phyloP scores from a whole-genome alignment of 1,140 invertebrate species.

The Drosophila miranda region DNA sequence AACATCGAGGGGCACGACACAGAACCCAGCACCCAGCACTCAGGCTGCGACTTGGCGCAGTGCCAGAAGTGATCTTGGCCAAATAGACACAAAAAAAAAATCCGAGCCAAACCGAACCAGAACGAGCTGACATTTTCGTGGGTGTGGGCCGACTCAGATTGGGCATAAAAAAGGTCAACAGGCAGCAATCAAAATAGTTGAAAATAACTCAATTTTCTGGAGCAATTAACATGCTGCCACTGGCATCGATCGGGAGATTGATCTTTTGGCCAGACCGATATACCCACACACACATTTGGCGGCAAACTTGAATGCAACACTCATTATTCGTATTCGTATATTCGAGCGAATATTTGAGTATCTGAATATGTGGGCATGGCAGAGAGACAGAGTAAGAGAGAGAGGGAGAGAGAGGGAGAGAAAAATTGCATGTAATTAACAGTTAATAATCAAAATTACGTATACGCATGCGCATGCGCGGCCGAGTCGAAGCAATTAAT shows the following conservation, averaged over 20 bases:
- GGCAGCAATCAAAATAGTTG: constrained; percentile 77
- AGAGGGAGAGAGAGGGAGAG: constrained; percentile 1
- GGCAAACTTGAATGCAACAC: constrained; percentile 57
- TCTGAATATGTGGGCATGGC: constrained; percentile 27
- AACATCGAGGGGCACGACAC: constrained; percentile 73
- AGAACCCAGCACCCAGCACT: constrained; percentile 15
- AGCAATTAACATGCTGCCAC: constrained; percentile 74
- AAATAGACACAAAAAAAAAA: constrained; percentile 18
- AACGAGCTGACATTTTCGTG: constrained; percentile 62
- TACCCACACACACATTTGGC: constrained; percentile 62
- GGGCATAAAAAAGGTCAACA: constrained; percentile 64
- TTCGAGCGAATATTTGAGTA: no score
- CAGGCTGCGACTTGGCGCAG: not conserved
- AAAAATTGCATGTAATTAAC: constrained; percentile 73
- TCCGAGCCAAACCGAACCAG: constrained; percentile 15
- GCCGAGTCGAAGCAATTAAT: constrained; percentile 67
- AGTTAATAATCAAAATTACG: constrained; percentile 72
- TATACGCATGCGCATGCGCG: constrained; percentile 70
- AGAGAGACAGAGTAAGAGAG: not conserved
- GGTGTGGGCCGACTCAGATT: constrained; percentile 53
- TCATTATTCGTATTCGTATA: constrained; percentile 13
- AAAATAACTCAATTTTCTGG: constrained; percentile 78
- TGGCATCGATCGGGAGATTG: constrained; percentile 1
- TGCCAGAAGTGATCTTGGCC: constrained; percentile 68
- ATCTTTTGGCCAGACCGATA: constrained; percentile 20